Evolutionary conservation across 2,797 vertebrate genomes (phyloP), one percentile per base, ranked within the genome.

Genomic region (Oceanodroma leucorhoa): DNA sequence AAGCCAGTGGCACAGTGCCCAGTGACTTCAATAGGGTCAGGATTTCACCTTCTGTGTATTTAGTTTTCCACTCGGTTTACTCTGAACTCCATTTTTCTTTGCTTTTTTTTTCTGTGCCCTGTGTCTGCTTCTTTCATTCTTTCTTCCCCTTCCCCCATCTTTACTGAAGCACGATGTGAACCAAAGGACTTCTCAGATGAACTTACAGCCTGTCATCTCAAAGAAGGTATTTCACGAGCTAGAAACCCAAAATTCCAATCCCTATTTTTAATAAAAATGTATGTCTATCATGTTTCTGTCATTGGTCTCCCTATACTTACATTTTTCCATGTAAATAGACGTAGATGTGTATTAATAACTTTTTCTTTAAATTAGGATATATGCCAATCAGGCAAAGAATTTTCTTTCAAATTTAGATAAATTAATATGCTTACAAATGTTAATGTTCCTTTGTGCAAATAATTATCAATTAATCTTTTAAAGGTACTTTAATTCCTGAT

Each of bases 11-110:
- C 78, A 80, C 55, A 57, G 60, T 20, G 34, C 66, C 71, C 70
- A 67, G 20, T 64, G 45, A 62, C 26, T 92, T 95, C 83, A 84
- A 70, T 24, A 48, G 36, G 36, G 51, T 77, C 83, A 95, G 60
- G 46, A 76, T 87, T 92, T 91, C 67, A 83, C 23, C 6, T 87
- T 90, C 60, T 7, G 3, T 64, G 14, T 77, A 43, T 92, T 91
- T 93, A 77, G 43, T 79, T 95, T 95, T 93, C 76, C 85, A 67
- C 45, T 76, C 3, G 0, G 40, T 89, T 96, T 93, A 62, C 58
- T 65, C 83, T 83, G 58, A 86, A 46, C 41, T 92, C 48, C 20
- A 66, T 90, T 87, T 94, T 64, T 45, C 30, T 50, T 79, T 73
- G 23, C 1, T 46, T 32, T 40, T 61, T 57, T 51, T 21, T 10